A percentile compares a stretch with the other conserved stretches of the same genome.
phyloP scores from a whole-genome alignment of 2,797 vertebrate species.

The Cichlasoma orientale region DNA sequence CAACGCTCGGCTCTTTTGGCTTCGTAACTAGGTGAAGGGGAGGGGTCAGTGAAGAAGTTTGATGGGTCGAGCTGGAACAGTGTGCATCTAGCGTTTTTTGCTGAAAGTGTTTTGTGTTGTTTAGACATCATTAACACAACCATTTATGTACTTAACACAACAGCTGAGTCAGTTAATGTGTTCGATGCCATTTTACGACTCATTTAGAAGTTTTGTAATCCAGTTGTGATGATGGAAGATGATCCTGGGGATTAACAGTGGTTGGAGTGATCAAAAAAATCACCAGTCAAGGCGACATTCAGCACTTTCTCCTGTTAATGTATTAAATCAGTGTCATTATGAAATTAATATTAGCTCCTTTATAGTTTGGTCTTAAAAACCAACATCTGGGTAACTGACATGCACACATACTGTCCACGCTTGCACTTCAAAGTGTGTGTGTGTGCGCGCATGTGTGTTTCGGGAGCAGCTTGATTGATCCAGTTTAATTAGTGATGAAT shows the following conservation, averaged over 20 bases:
- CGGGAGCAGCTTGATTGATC: neutral
- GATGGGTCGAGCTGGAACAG: no score
- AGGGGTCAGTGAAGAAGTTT: no score
- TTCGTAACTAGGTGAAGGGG: no score
- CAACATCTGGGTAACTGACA: neutral
- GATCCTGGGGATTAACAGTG: neutral
- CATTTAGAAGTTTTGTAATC: neutral
- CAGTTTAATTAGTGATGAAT: neutral
- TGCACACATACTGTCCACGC: neutral
- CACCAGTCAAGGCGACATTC: neutral
- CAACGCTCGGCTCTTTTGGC: no score
- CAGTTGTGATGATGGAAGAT: neutral
- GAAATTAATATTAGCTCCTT: no score
- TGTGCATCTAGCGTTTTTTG: neutral
- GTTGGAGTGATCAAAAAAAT: neutral
- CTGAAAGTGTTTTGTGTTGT: neutral
- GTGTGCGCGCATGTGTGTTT: no score
- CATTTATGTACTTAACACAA: neutral
- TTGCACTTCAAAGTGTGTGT: no score
- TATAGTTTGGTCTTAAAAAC: neutral
- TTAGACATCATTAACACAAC: neutral
- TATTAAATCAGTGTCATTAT: neutral
- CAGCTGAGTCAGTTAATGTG: neutral
- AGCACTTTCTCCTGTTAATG: neutral
- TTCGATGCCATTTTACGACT: neutral